Evolutionary conservation across 2,797 vertebrate species (phyloP).

Genomic region (Bovichtus variegatus): DNA sequence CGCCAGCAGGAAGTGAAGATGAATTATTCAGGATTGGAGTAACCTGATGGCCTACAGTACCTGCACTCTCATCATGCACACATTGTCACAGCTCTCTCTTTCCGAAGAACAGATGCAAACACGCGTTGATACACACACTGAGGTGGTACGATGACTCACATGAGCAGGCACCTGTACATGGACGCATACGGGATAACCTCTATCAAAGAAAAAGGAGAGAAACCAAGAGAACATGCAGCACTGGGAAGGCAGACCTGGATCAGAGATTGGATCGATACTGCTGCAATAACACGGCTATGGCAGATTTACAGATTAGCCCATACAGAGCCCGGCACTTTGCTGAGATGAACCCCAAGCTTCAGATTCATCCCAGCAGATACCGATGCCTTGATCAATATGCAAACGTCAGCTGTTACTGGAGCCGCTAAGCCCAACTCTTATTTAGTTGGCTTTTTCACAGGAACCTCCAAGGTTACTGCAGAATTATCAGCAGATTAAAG

Average conservation of each 20-base stretch:
- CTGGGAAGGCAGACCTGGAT: conserved; percentile 64
- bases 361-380: conserved; percentile 54
- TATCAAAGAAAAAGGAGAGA: conserved; percentile 40
- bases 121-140: neutral
- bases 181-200: conserved; percentile 20
- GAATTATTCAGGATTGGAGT: conserved; percentile 74
- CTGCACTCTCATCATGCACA: conserved; percentile 42
- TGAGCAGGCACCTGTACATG: neutral
- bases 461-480: conserved; percentile 69
- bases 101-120: conserved; percentile 8
- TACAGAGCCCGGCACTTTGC: conserved; percentile 40
- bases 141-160: neutral
- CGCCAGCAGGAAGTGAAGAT: conserved; percentile 60
- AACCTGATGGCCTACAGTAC: conserved; percentile 55
- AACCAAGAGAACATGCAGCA: conserved; percentile 33
- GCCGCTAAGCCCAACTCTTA: conserved; percentile 40
- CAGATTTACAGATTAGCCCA: conserved; percentile 80
- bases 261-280: conserved; percentile 73
- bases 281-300: conserved; percentile 73
- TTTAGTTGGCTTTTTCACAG: conserved; percentile 62
- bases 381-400: conserved; percentile 75
- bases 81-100: conserved; percentile 12
- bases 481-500: conserved; percentile 62
- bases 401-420: conserved; percentile 56
- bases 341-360: conserved; percentile 39